phyloP scores from a whole-genome alignment of 2,113 vertebrate genomes.

The Osmerus eperlanus region DNA sequence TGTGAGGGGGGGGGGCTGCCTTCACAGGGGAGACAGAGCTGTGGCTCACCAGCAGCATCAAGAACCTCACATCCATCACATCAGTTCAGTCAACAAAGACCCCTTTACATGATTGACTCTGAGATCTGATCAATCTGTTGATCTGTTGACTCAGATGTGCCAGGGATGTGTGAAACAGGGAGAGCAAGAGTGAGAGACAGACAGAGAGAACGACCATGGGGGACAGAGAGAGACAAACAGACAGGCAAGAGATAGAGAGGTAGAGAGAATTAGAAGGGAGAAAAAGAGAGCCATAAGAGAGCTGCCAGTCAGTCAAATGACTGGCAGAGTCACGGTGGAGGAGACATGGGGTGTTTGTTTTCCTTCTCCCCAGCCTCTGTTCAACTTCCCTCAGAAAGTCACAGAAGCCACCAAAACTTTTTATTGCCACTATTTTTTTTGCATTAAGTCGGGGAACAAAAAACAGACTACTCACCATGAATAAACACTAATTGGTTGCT shows the following conservation, averaged over 20 bases:
- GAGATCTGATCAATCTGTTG: constrained; percentile 58
- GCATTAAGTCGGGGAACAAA: constrained; percentile 40
- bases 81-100: constrained; percentile 58
- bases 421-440: constrained; percentile 43
- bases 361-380: constrained; percentile 4
- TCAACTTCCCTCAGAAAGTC: constrained; percentile 53
- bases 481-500: constrained; percentile 93
- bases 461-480: constrained; percentile 71
- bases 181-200: neutral
- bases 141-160: constrained; percentile 44
- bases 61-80: constrained; percentile 52
- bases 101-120: constrained; percentile 48
- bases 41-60: constrained; percentile 56
- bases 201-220: neutral
- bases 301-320: too few relatives aligned
- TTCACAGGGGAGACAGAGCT: constrained; percentile 37
- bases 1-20: neutral
- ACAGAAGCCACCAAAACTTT: constrained; percentile 42
- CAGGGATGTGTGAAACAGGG: constrained; percentile 15
- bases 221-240: neutral
- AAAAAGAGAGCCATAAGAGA: too few relatives aligned
- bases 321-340: too few relatives aligned
- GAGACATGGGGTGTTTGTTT: constrained; percentile 37
- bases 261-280: too few relatives aligned
- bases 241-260: neutral